phyloP scores from a whole-genome alignment of 2,888 invertebrate species.

The Luffia ferchaultella region DNA sequence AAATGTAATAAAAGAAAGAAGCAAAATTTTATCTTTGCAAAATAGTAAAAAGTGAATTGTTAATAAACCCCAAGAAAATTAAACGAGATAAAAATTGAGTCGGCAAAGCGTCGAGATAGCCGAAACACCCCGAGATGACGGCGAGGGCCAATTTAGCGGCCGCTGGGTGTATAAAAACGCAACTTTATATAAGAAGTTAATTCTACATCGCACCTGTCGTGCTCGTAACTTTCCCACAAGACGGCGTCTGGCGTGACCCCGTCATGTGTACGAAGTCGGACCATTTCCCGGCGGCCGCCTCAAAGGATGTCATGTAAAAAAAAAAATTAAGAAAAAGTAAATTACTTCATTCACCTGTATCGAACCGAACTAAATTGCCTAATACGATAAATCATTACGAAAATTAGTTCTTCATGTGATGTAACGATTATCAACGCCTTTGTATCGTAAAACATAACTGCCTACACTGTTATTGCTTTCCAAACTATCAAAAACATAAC shows the following conservation, averaged over 20 bases:
- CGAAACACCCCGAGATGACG: conserved; percentile 49
- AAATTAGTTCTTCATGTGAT: not conserved
- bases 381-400: not conserved
- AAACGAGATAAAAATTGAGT: conserved; percentile 21
- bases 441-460: not conserved
- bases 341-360: conserved; percentile 23
- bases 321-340: conserved; percentile 45
- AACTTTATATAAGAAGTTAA: conserved; percentile 61
- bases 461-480: not conserved
- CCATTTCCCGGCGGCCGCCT: conserved; percentile 42
- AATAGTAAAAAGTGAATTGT: not conserved
- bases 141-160: conserved; percentile 50
- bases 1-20: not conserved
- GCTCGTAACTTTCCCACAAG: conserved; percentile 56
- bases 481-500: not conserved
- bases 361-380: conserved; percentile 20
- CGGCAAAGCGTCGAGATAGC: conserved; percentile 33
- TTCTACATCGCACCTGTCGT: conserved; percentile 62
- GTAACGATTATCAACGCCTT: not conserved
- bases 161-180: conserved; percentile 48
- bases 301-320: conserved; percentile 52
- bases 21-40: not conserved
- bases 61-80: not conserved
- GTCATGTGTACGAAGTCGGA: conserved; percentile 17
- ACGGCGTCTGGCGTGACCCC: conserved; percentile 14